Conservation (phyloP, 2,797 vertebrate species). For the Acipenser transmontanus region DNA sequence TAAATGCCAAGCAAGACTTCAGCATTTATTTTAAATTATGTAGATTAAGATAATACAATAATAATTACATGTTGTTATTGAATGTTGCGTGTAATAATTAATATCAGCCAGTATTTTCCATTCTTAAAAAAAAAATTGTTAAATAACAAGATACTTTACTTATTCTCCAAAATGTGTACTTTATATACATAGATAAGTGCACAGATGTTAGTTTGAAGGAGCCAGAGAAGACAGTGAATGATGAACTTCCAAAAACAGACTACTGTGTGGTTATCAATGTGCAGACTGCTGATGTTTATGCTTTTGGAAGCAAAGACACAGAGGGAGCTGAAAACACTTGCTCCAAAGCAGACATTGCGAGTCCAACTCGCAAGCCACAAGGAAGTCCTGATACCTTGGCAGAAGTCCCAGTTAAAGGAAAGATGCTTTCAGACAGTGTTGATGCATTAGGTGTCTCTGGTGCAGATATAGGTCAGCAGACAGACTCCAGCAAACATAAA, state of each 20-base stretch:
- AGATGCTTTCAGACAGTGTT: constrained; percentile 28
- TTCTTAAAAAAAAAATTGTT: too few species aligned
- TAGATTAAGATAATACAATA: too few species aligned
- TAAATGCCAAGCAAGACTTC: too few species aligned
- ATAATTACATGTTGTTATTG: too few species aligned
- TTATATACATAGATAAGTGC: constrained; percentile 49
- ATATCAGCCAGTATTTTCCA: too few species aligned
- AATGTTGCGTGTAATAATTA: too few species aligned
- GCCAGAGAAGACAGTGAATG: constrained; percentile 50
- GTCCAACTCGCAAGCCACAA: constrained; percentile 31
- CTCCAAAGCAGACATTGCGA: constrained; percentile 28
- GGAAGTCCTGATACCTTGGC: constrained; percentile 23
- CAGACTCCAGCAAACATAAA: constrained; percentile 23
- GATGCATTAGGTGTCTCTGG: constrained; percentile 29
- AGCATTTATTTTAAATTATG: too few species aligned
- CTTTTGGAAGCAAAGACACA: constrained; percentile 39
- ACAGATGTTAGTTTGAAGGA: constrained; percentile 46
- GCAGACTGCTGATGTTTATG: constrained; percentile 27
- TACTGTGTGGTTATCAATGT: constrained; percentile 25
- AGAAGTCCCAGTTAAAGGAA: constrained; percentile 18
- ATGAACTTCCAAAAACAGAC: constrained; percentile 25
- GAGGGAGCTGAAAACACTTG: constrained; percentile 24
- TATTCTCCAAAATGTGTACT: constrained; percentile 37
- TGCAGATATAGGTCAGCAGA: constrained; percentile 38
- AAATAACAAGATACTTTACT: neutral